Evolutionary conservation across 2,113 vertebrate species (phyloP).

Genomic region (Pyxicephalus adspersus): DNA sequence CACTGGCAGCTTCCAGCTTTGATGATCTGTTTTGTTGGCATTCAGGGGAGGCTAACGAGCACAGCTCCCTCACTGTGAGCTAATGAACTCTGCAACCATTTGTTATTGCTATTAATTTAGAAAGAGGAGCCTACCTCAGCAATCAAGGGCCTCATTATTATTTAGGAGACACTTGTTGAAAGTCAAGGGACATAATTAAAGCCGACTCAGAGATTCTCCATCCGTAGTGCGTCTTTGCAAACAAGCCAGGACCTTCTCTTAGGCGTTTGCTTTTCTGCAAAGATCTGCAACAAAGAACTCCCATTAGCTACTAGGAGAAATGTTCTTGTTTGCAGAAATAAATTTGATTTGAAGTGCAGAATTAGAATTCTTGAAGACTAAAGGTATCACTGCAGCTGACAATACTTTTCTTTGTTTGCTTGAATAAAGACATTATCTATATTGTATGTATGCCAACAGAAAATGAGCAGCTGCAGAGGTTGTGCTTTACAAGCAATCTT

Average conservation of each 20-base stretch:
- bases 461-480: too few relatives aligned
- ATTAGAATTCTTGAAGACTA: not conserved
- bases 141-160: slow-evolving; percentile 41
- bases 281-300: not conserved
- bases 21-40: slow-evolving; percentile 1
- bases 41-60: slow-evolving; percentile 36
- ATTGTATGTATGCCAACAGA: too few relatives aligned
- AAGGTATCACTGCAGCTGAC: not conserved
- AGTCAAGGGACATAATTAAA: slow-evolving; percentile 37
- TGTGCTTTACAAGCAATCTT: too few relatives aligned
- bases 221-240: not conserved
- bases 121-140: slow-evolving; percentile 32
- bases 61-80: slow-evolving; percentile 4
- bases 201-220: not conserved
- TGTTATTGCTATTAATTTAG: slow-evolving; percentile 49
- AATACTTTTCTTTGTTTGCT: too few relatives aligned
- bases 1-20: not conserved
- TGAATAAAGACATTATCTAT: too few relatives aligned
- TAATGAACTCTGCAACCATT: slow-evolving; percentile 43
- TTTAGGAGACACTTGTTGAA: slow-evolving; percentile 40
- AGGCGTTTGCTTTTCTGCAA: slow-evolving; percentile 3
- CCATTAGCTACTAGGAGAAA: not conserved
- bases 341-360: not conserved
- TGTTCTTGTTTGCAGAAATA: not conserved
- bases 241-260: not conserved